These are phyloP conservation scores for Cotesia chilonis DNA, from an alignment of 1,140 invertebrate genomes.

Conservation along the genomic window DNA sequence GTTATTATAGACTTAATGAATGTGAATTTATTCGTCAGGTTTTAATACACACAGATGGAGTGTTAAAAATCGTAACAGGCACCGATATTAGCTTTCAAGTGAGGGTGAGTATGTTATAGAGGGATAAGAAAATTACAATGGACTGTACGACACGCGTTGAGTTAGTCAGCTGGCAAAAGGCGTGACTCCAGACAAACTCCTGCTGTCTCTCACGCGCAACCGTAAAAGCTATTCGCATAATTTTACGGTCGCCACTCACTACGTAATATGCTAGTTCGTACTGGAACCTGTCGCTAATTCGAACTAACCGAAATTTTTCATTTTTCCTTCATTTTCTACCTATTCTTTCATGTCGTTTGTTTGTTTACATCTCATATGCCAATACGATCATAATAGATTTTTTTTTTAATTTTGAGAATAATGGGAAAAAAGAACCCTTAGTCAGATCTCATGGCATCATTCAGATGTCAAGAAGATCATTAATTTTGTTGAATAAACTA, in stretches of 20 bases:
- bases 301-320: constrained; percentile 8
- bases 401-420: too few species aligned
- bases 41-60: constrained; percentile 12
- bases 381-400: too few species aligned
- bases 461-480: too few species aligned
- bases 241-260: constrained; percentile 38
- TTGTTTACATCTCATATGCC: neutral
- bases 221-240: constrained; percentile 40
- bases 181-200: constrained; percentile 35
- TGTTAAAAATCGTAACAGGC: constrained; percentile 28
- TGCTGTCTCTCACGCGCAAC: constrained; percentile 32
- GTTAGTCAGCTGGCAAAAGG: constrained; percentile 43
- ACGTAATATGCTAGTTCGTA: constrained; percentile 11
- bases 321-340: neutral
- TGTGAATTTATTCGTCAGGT: constrained; percentile 6
- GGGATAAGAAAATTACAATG: constrained; percentile 30
- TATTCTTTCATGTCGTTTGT: neutral
- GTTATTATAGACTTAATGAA: neutral
- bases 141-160: constrained; percentile 28
- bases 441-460: too few species aligned
- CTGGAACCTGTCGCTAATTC: constrained; percentile 13
- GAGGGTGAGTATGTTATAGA: constrained; percentile 29
- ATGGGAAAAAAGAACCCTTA: too few species aligned
- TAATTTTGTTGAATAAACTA: too few species aligned
- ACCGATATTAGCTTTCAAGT: constrained; percentile 11